Percentiles rank a stretch among this genome's conserved stretches.
Conservation (phyloP, 2,113 vertebrate species). For the Phycodurus eques region DNA sequence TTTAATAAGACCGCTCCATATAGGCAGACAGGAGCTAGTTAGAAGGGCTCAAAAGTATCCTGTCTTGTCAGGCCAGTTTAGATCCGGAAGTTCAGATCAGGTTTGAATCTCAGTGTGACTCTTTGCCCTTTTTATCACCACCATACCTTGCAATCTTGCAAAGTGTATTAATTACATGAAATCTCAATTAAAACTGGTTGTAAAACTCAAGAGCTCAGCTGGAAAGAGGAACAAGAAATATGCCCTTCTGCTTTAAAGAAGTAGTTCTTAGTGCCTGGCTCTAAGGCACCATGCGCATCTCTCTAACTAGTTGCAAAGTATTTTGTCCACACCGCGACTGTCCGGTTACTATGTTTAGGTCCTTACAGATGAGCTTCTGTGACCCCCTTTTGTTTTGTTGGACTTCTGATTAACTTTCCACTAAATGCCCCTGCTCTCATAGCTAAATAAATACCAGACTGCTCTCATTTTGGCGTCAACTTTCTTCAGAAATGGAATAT, state of each 20-base stretch:
- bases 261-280: background rate
- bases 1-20: slow-evolving; percentile 77
- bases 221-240: background rate
- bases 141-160: slow-evolving; percentile 9
- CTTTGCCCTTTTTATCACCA: slow-evolving; percentile 9
- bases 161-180: slow-evolving; percentile 25
- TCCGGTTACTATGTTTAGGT: no score
- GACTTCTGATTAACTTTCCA: slow-evolving; percentile 70
- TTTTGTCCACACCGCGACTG: no score
- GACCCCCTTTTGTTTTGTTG: background rate
- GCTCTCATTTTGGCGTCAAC: slow-evolving; percentile 77
- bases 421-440: slow-evolving; percentile 69
- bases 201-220: background rate
- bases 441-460: slow-evolving; percentile 76
- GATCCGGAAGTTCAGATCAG: background rate
- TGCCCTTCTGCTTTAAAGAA: background rate
- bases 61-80: slow-evolving; percentile 26
- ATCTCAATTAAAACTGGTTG: background rate
- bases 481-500: slow-evolving; percentile 74
- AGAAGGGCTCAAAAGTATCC: slow-evolving; percentile 45
- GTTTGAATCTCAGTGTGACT: slow-evolving; percentile 22
- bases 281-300: no score
- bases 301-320: no score
- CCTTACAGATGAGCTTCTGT: background rate
- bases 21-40: slow-evolving; percentile 59